A percentile compares a stretch with the other conserved stretches of the same genome.
Evolutionary conservation across 1,140 invertebrate species (phyloP).

Genomic region (Thaumetopoea pityocampa): DNA sequence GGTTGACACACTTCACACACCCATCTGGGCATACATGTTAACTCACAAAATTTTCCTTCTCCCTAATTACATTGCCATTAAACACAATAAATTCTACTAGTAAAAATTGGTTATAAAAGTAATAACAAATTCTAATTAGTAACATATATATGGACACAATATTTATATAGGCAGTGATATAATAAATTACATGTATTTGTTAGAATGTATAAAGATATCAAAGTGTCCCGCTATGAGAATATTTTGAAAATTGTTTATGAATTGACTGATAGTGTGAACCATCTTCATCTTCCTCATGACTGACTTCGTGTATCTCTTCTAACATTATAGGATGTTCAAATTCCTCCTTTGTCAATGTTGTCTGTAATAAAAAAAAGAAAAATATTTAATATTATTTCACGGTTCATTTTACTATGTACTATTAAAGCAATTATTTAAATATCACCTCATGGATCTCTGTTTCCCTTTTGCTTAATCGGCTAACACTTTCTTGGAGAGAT

Average conservation of each 20-base stretch:
- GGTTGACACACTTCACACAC: too few relatives aligned
- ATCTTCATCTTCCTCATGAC: slow-evolving; percentile 57
- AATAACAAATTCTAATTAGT: too few relatives aligned
- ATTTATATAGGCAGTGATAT: too few relatives aligned
- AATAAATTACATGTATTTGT: slow-evolving; percentile 16
- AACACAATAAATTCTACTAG: too few relatives aligned
- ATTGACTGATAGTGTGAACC: slow-evolving; percentile 33
- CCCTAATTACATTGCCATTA: too few relatives aligned
- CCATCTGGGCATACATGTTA: too few relatives aligned
- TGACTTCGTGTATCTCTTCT: slow-evolving; percentile 58
- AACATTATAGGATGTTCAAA: slow-evolving; percentile 47
- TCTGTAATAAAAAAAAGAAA: slow-evolving; percentile 38
- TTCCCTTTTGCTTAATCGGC: slow-evolving; percentile 40
- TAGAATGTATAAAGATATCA: slow-evolving; percentile 24
- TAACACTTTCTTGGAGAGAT: slow-evolving; percentile 54
- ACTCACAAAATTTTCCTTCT: too few relatives aligned
- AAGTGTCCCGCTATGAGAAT: slow-evolving; percentile 49
- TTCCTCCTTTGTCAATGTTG: slow-evolving; percentile 33
- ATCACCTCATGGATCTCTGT: slow-evolving; percentile 41
- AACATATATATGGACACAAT: too few relatives aligned
- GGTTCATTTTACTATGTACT: background rate
- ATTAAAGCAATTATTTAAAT: slow-evolving; percentile 4
- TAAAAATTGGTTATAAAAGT: too few relatives aligned
- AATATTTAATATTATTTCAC: background rate
- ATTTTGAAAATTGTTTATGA: slow-evolving; percentile 43